Evolutionary conservation across 2,888 invertebrate genomes (phyloP).

Genomic region (Euplexia lucipara): DNA sequence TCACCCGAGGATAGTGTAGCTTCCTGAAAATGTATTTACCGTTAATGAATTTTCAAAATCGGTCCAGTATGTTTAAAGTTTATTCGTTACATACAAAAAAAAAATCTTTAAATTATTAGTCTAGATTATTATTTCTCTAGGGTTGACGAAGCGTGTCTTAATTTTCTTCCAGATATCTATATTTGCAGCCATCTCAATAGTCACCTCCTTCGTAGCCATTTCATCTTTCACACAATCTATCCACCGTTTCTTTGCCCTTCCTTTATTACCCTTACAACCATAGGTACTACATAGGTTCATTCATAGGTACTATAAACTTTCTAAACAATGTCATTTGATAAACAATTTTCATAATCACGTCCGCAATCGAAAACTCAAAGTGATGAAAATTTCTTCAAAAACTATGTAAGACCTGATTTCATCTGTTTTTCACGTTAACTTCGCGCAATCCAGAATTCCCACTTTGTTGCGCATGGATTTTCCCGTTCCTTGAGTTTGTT

Average conservation of each 20-base stretch:
- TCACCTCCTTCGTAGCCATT: not conserved
- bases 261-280: too few relatives aligned
- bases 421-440: conserved; percentile 7
- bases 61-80: too few relatives aligned
- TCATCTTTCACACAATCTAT: not conserved
- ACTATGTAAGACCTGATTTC: not conserved
- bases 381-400: conserved; percentile 24
- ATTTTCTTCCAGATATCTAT: not conserved
- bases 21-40: too few relatives aligned
- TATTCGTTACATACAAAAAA: too few relatives aligned
- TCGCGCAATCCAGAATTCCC: not conserved
- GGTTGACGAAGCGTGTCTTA: too few relatives aligned
- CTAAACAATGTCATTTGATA: not conserved
- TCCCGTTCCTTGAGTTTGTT: not conserved
- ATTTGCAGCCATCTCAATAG: not conserved
- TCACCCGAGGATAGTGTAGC: too few relatives aligned
- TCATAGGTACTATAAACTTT: conserved; percentile 3
- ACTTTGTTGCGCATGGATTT: not conserved
- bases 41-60: too few relatives aligned
- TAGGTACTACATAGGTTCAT: too few relatives aligned
- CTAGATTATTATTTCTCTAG: too few relatives aligned
- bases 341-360: not conserved
- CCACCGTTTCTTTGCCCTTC: not conserved
- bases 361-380: not conserved
- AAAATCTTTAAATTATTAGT: too few relatives aligned